Conservation (phyloP, 2,888 invertebrate genomes). For the Apotomis capreana region DNA sequence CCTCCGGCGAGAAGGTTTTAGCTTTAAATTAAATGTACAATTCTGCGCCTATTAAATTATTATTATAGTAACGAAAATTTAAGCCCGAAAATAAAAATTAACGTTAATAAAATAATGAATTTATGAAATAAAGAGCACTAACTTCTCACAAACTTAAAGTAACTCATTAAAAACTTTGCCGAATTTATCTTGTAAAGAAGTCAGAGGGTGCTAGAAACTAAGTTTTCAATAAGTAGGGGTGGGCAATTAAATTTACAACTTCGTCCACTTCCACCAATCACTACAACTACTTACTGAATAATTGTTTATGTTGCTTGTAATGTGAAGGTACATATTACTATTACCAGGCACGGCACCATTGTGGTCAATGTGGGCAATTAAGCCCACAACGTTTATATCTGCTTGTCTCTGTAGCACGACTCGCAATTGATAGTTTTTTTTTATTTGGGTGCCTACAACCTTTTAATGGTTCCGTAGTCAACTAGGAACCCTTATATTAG, state of each 20-base stretch:
- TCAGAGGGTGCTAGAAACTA: constrained; percentile 10
- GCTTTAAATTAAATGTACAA: not conserved
- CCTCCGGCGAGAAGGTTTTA: not conserved
- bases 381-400: too few relatives aligned
- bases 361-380: too few relatives aligned
- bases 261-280: constrained; percentile 3
- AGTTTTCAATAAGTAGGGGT: constrained; percentile 1
- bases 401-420: too few relatives aligned
- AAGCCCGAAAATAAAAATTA: not conserved
- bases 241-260: constrained; percentile 7
- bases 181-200: constrained; percentile 24
- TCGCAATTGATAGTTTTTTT: too few relatives aligned
- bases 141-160: constrained; percentile 2
- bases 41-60: not conserved
- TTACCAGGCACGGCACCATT: too few relatives aligned
- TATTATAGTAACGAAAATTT: not conserved
- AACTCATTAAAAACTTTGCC: constrained; percentile 21
- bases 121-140: not conserved
- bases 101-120: not conserved
- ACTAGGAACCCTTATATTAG: too few relatives aligned
- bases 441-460: too few relatives aligned
- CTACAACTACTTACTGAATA: not conserved
- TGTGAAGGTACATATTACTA: not conserved
- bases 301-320: not conserved
- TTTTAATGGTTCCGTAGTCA: too few relatives aligned